Evolutionary conservation across 2,113 vertebrate genomes (phyloP).

Genomic region (Pterocles gutturalis): DNA sequence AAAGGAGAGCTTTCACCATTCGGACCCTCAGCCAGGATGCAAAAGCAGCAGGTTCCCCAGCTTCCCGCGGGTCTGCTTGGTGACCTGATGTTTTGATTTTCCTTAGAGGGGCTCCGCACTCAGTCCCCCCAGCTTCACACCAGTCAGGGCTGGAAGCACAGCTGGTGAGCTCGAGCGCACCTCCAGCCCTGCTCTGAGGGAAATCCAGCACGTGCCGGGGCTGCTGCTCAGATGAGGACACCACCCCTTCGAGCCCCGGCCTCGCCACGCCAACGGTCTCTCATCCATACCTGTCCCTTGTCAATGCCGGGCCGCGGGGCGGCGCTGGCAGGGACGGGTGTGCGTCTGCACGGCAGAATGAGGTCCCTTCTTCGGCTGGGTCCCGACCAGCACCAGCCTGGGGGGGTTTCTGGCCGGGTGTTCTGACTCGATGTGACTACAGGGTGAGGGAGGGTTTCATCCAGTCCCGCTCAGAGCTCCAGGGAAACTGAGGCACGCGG

Average conservation of each 20-base stretch:
- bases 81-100: neutral
- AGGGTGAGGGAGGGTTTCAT: neutral
- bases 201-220: neutral
- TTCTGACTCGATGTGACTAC: neutral
- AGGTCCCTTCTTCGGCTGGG: neutral
- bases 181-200: neutral
- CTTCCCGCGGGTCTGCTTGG: neutral
- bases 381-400: neutral
- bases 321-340: rapidly evolving
- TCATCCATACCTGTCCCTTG: rapidly evolving
- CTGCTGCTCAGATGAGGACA: neutral
- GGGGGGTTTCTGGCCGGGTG: neutral
- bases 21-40: neutral
- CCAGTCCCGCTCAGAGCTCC: neutral
- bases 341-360: rapidly evolving
- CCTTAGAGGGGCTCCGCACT: neutral
- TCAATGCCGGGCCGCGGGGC: rapidly evolving
- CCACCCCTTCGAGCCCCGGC: neutral
- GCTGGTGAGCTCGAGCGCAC: neutral
- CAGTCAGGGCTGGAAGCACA: neutral
- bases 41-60: neutral
- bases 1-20: neutral
- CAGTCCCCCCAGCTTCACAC: neutral
- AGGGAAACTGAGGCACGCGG: neutral
- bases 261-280: rapidly evolving